phyloP scores from a whole-genome alignment of 2,888 invertebrate genomes.

The Alviniconcha strummeri region DNA sequence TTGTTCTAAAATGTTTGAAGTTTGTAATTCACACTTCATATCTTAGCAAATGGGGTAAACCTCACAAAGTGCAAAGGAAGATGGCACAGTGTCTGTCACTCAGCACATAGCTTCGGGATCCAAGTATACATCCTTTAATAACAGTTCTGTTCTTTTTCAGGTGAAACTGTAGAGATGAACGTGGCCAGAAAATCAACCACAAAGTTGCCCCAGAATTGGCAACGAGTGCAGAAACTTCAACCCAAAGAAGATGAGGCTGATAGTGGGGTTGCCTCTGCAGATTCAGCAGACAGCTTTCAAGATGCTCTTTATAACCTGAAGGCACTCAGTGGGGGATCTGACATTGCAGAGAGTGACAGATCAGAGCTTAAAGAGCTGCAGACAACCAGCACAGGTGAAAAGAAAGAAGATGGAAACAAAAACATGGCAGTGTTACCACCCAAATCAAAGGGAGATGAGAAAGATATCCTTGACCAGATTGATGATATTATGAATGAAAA shows the following conservation, averaged over 20 bases:
- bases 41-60: no score
- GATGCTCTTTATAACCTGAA: constrained; percentile 42
- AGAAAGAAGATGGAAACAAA: constrained; percentile 2
- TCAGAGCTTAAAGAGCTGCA: constrained; percentile 19
- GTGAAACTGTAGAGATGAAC: constrained; percentile 19
- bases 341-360: constrained; percentile 17
- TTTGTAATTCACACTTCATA: no score
- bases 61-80: no score
- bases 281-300: constrained; percentile 38
- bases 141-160: neutral
- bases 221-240: neutral
- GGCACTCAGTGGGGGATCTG: constrained; percentile 39
- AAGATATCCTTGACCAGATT: constrained; percentile 32
- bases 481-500: constrained; percentile 29
- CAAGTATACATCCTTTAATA: no score
- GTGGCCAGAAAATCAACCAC: constrained; percentile 36
- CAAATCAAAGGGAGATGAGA: constrained; percentile 15
- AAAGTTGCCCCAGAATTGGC: constrained; percentile 29
- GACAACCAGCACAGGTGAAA: neutral
- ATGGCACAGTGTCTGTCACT: no score
- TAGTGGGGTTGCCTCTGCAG: constrained; percentile 34
- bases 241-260: constrained; percentile 29
- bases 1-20: no score
- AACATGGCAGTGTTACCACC: neutral
- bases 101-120: no score